A percentile compares a stretch with the other conserved stretches of the same genome.
These are phyloP conservation scores for Asobara japonica DNA, from an alignment of 1,140 invertebrate species.

Conservation along the genomic window DNA sequence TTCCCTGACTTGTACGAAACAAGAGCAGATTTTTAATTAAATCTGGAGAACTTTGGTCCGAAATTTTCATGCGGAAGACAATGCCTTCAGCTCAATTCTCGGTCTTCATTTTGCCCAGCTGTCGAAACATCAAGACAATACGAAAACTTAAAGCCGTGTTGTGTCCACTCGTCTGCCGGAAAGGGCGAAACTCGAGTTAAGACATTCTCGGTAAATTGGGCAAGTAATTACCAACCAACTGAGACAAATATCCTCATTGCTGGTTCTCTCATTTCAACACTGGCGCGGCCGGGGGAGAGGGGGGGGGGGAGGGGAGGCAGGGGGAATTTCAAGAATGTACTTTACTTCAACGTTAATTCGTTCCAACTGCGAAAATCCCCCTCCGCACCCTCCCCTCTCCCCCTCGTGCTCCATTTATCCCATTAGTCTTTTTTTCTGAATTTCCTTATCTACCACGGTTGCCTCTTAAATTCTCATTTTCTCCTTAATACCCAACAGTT, in stretches of 20 bases:
- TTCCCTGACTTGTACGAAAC: no score
- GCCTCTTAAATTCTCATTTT: not conserved
- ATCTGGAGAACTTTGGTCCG: no score
- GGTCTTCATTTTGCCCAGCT: no score
- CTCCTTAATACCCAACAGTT: not conserved
- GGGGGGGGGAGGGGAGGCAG: no score
- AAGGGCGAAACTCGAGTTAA: slow-evolving; percentile 31
- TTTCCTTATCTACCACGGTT: not conserved
- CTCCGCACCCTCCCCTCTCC: not conserved
- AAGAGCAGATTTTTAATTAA: no score
- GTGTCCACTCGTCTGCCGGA: no score
- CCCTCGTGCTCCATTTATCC: no score
- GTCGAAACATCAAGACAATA: no score
- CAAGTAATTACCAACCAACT: slow-evolving; percentile 35
- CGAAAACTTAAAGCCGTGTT: not conserved
- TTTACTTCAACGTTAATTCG: not conserved
- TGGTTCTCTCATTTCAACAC: slow-evolving; percentile 7
- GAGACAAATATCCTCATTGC: slow-evolving; percentile 38
- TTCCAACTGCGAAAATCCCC: not conserved
- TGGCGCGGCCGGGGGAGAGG: no score
- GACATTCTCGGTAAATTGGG: slow-evolving; percentile 39
- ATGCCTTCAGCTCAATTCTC: no score
- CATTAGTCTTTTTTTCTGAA: not conserved
- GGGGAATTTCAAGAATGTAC: slow-evolving; percentile 21
- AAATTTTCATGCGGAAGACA: no score